These are phyloP conservation scores for Celastrina argiolus DNA, from an alignment of 2,888 invertebrate species.

Conservation along the genomic window DNA sequence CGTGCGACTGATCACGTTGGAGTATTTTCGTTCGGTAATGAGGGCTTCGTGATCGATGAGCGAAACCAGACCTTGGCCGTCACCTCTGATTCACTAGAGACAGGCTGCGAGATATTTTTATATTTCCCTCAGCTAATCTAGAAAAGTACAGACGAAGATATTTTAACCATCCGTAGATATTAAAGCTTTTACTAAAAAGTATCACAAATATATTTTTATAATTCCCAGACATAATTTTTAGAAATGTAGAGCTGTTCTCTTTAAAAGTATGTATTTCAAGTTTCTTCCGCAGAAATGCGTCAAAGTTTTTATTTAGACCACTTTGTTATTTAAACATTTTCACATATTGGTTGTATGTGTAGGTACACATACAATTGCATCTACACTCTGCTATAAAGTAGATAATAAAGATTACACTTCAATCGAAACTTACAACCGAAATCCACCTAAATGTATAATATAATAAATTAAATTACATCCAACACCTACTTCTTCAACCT, in stretches of 20 bases:
- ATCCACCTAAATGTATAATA: too few relatives aligned
- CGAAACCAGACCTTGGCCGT: constrained; percentile 3
- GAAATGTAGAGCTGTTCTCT: not conserved
- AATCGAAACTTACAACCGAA: too few relatives aligned
- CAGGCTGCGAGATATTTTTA: not conserved
- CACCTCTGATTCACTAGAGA: constrained; percentile 6
- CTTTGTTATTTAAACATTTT: too few relatives aligned
- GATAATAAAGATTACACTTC: too few relatives aligned
- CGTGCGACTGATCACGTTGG: not conserved
- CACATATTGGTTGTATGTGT: too few relatives aligned
- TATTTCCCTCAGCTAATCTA: not conserved
- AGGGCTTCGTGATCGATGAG: constrained; percentile 4
- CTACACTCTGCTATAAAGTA: too few relatives aligned
- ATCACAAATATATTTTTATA: not conserved
- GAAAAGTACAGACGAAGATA: not conserved
- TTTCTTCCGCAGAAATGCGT: too few relatives aligned
- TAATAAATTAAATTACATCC: too few relatives aligned
- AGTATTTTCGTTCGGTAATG: constrained; percentile 3
- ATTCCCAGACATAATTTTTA: not conserved
- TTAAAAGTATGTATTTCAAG: not conserved
- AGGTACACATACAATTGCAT: too few relatives aligned
- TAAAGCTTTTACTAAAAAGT: not conserved
- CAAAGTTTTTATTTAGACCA: too few relatives aligned
- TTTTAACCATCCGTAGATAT: too few relatives aligned
- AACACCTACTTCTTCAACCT: too few relatives aligned